A percentile compares a stretch with the other conserved stretches of the same genome.
These are phyloP conservation scores for Lasioglossum malachurum DNA, from an alignment of 2,888 invertebrate species.

Conservation along the genomic window DNA sequence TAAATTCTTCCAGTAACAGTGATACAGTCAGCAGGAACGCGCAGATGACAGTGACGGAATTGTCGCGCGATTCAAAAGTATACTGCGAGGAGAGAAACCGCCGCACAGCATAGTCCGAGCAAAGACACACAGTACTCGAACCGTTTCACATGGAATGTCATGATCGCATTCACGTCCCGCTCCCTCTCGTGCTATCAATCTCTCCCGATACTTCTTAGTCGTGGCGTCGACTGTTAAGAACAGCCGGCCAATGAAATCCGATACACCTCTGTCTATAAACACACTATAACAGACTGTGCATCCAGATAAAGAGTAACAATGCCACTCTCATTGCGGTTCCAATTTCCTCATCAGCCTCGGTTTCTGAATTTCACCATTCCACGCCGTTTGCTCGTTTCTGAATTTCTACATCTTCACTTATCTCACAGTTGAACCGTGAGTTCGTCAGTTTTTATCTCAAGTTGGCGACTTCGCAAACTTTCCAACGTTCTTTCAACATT, in stretches of 20 bases:
- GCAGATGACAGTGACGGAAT: conserved; percentile 7
- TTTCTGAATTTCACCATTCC: neutral
- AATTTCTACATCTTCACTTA: neutral
- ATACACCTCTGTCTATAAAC: conserved; percentile 5
- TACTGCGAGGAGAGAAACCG: neutral
- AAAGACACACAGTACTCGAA: neutral
- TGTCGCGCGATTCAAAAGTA: conserved; percentile 7
- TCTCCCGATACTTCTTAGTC: neutral
- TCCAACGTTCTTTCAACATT: neutral
- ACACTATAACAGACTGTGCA: neutral
- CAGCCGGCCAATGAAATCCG: conserved; percentile 1
- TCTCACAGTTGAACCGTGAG: neutral
- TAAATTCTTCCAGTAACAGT: neutral
- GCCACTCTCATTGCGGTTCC: neutral
- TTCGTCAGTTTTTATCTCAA: neutral
- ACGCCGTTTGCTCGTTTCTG: neutral
- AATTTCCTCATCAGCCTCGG: neutral
- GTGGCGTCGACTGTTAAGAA: neutral
- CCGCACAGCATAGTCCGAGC: neutral
- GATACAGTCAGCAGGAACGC: neutral
- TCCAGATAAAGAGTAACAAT: neutral
- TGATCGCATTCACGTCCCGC: conserved; percentile 6
- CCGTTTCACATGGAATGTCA: conserved; percentile 11
- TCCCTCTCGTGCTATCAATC: neutral
- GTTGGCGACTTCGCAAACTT: neutral